Percentiles rank a stretch among this genome's conserved stretches.
These are phyloP conservation scores for Epinephelus coioides DNA, from an alignment of 2,797 vertebrate genomes.

Conservation along the genomic window DNA sequence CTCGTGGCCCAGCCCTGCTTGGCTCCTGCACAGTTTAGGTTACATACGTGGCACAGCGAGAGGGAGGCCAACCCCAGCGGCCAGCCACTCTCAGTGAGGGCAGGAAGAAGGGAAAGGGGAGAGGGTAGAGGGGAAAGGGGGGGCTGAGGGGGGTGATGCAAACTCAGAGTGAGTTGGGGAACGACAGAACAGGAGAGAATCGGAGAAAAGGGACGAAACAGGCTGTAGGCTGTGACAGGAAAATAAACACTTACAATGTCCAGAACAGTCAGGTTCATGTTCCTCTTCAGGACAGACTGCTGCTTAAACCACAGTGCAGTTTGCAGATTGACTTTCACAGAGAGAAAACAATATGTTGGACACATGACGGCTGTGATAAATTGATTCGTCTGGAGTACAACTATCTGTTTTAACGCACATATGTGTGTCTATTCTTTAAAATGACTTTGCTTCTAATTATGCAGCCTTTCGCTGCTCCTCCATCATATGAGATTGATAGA, in stretches of 20 bases:
- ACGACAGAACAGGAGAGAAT: slow-evolving; percentile 51
- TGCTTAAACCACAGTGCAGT: slow-evolving; percentile 2
- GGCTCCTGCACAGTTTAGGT: slow-evolving; percentile 69
- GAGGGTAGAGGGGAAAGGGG: not conserved
- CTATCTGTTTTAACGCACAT: slow-evolving; percentile 43
- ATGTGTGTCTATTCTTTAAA: slow-evolving; percentile 47
- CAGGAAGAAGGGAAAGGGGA: slow-evolving; percentile 2
- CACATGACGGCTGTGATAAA: slow-evolving; percentile 44
- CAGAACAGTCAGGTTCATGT: slow-evolving; percentile 26
- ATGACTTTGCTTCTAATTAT: slow-evolving; percentile 54
- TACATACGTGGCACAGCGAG: slow-evolving; percentile 72
- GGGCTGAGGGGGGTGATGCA: slow-evolving; percentile 34
- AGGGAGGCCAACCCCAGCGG: slow-evolving; percentile 50
- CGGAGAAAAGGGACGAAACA: slow-evolving; percentile 60
- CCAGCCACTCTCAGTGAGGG: slow-evolving; percentile 36
- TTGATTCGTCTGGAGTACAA: slow-evolving; percentile 7
- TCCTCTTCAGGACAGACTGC: slow-evolving; percentile 6
- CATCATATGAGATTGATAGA: slow-evolving; percentile 57
- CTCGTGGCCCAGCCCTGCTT: slow-evolving; percentile 51
- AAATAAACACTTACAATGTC: slow-evolving; percentile 69
- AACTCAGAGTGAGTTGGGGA: slow-evolving; percentile 45
- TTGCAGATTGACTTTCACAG: slow-evolving; percentile 20
- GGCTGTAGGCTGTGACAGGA: slow-evolving; percentile 62
- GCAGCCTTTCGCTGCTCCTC: slow-evolving; percentile 25
- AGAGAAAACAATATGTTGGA: slow-evolving; percentile 16